A percentile compares a stretch with the other conserved stretches of the same genome.
Conservation (phyloP, 2,113 vertebrate genomes). For the Pangasianodon hypophthalmus region DNA sequence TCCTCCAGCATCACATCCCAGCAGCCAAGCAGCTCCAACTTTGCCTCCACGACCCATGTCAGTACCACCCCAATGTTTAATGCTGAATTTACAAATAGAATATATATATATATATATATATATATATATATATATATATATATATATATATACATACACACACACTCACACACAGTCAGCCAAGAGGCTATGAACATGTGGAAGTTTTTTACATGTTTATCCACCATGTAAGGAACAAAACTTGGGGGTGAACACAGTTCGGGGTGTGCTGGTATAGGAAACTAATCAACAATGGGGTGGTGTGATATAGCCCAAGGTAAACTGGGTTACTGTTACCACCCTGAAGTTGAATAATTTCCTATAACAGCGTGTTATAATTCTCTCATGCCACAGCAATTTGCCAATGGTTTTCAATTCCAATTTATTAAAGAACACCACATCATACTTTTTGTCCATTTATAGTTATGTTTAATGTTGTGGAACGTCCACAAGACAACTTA, state of each 20-base stretch:
- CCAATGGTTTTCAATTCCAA: background rate
- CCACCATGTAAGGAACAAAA: background rate
- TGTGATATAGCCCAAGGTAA: background rate
- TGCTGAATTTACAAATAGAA: background rate
- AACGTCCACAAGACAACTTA: background rate
- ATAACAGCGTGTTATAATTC: background rate
- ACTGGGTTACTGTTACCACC: background rate
- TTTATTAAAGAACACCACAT: background rate
- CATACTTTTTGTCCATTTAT: background rate
- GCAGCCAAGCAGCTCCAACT: constrained; percentile 68
- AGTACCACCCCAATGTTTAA: constrained; percentile 20
- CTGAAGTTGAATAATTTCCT: background rate
- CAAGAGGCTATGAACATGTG: background rate
- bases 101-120: no score
- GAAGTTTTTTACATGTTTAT: background rate
- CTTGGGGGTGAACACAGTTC: background rate
- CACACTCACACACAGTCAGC: background rate
- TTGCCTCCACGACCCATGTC: constrained; percentile 81
- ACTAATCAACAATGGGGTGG: background rate
- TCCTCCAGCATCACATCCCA: constrained; percentile 57
- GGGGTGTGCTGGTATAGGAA: background rate
- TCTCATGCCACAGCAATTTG: background rate
- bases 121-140: no score
- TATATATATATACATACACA: no score
- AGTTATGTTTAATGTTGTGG: background rate